Conservation (phyloP, 2,888 invertebrate species). For the Philereme transversata region DNA sequence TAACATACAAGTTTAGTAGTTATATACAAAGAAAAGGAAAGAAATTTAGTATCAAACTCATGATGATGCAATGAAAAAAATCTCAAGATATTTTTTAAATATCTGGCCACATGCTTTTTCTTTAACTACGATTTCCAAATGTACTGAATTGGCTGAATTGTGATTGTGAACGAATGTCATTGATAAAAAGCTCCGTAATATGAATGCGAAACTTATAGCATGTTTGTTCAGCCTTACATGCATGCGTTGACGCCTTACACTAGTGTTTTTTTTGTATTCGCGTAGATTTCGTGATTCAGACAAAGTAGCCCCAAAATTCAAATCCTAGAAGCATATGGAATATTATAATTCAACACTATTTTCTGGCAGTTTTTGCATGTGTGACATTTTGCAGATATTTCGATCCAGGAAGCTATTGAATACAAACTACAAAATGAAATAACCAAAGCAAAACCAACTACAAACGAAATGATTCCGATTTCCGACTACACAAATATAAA, state of each 20-base stretch:
- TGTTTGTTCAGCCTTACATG: too few relatives aligned
- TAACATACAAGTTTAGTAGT: neutral
- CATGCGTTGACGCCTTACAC: neutral
- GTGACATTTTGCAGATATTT: neutral
- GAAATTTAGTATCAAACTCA: constrained; percentile 1
- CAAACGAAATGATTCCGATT: constrained; percentile 34
- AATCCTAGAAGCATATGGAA: neutral
- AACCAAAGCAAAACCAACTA: constrained; percentile 30
- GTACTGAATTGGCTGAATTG: neutral
- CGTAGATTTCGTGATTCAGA: neutral
- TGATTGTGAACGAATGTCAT: neutral
- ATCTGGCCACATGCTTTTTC: neutral
- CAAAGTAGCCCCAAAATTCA: neutral
- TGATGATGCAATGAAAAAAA: constrained; percentile 5
- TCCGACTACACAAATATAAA: constrained; percentile 22
- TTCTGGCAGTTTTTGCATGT: neutral
- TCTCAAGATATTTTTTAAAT: neutral
- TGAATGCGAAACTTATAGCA: neutral
- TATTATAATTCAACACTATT: neutral
- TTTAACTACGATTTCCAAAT: neutral
- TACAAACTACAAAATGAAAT: constrained; percentile 19
- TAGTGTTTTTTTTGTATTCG: neutral
- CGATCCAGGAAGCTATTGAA: neutral
- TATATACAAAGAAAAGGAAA: neutral
- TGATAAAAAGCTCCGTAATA: neutral